These are phyloP conservation scores for Acridotheres tristis DNA, from an alignment of 2,797 vertebrate genomes.

Conservation along the genomic window DNA sequence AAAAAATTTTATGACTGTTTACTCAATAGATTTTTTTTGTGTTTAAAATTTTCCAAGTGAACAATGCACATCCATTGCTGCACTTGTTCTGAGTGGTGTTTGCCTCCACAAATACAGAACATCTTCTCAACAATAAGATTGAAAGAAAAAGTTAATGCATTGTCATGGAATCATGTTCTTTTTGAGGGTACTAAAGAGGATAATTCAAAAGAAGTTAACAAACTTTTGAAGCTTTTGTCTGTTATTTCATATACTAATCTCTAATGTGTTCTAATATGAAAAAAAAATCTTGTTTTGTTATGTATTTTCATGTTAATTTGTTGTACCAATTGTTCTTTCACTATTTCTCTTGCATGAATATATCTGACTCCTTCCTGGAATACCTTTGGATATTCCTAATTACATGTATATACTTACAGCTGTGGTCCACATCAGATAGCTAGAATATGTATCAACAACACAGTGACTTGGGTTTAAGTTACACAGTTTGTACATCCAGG, in stretches of 20 bases:
- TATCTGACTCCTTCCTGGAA: neutral
- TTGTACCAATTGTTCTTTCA: neutral
- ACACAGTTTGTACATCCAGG: neutral
- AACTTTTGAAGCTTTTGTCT: neutral
- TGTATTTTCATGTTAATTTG: neutral
- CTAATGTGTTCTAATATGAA: neutral
- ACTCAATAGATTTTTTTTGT: neutral
- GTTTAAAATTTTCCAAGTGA: neutral
- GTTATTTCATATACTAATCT: neutral
- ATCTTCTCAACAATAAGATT: neutral
- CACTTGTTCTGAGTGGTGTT: neutral
- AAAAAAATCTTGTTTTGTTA: neutral
- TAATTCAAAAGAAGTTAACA: neutral
- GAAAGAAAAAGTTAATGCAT: neutral
- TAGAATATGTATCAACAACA: neutral
- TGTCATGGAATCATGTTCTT: neutral
- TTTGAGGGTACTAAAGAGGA: neutral
- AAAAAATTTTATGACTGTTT: neutral
- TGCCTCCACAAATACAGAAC: neutral
- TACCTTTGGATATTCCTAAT: neutral
- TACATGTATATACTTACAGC: fast-evolving
- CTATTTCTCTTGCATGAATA: neutral
- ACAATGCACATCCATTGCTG: neutral
- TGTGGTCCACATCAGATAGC: neutral
- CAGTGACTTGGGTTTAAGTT: neutral